Evolutionary conservation across 2,797 vertebrate species (phyloP).

Genomic region (Cryptoblepharus egeriae): DNA sequence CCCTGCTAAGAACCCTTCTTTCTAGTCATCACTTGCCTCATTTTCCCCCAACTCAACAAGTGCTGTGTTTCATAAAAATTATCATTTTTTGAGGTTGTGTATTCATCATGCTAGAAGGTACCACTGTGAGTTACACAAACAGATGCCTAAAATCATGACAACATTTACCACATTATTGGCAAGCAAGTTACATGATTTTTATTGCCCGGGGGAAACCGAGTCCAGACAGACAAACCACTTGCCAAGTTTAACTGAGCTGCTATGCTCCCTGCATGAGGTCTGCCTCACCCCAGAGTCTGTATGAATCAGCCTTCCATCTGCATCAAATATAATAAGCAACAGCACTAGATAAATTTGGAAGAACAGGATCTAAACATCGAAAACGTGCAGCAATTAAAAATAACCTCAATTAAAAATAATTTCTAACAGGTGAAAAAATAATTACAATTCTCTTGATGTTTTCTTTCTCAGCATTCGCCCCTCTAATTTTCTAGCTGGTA

Average conservation of each 20-base stretch:
- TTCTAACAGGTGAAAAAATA: slow-evolving; percentile 35
- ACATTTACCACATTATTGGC: not conserved
- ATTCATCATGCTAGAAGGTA: not conserved
- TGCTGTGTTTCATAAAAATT: not conserved
- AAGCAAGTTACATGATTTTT: not conserved
- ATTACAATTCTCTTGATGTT: slow-evolving; percentile 60
- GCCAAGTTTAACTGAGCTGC: not conserved
- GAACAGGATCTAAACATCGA: not conserved
- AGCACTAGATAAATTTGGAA: not conserved
- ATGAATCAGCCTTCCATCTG: not conserved
- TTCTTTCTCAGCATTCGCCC: slow-evolving; percentile 53
- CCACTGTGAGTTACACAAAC: not conserved
- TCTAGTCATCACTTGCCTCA: too few relatives aligned
- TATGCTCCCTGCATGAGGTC: not conserved
- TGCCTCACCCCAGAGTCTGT: not conserved
- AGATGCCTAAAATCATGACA: not conserved
- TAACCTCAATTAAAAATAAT: not conserved
- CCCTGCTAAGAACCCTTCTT: too few relatives aligned
- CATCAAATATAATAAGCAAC: not conserved
- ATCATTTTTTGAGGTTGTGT: not conserved
- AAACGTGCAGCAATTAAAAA: not conserved
- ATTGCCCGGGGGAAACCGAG: not conserved
- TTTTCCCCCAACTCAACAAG: not conserved
- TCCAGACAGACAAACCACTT: not conserved
- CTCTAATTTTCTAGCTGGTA: slow-evolving; percentile 56